Percentiles rank a stretch among this genome's conserved stretches.
These are phyloP conservation scores for Lacanobia wlatinum DNA, from an alignment of 2,888 invertebrate species.

Conservation along the genomic window DNA sequence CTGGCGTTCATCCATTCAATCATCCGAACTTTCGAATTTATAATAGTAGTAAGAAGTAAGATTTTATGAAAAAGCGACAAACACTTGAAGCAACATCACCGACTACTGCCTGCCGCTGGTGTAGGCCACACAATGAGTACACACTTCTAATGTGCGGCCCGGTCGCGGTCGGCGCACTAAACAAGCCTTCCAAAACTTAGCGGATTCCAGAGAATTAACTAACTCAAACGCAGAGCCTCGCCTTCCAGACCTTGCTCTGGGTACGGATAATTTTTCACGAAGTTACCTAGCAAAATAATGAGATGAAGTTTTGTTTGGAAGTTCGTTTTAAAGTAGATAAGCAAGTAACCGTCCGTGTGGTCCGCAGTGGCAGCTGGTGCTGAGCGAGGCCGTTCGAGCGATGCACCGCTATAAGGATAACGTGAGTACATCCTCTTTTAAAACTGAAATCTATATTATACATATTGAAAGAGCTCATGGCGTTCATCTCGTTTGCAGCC, in stretches of 20 bases:
- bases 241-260: neutral
- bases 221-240: too few relatives aligned
- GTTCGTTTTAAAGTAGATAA: neutral
- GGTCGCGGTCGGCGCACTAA: too few relatives aligned
- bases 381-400: neutral
- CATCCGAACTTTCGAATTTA: too few relatives aligned
- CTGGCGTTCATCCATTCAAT: too few relatives aligned
- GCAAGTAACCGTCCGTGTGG: conserved; percentile 8
- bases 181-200: too few relatives aligned
- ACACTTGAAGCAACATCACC: too few relatives aligned
- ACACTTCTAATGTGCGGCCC: too few relatives aligned
- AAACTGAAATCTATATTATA: neutral
- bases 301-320: neutral
- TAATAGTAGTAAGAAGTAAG: too few relatives aligned
- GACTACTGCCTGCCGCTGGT: too few relatives aligned
- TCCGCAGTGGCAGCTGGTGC: conserved; percentile 40
- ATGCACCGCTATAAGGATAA: neutral
- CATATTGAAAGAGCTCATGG: neutral
- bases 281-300: neutral
- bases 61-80: too few relatives aligned
- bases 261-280: neutral
- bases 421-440: conserved; percentile 36
- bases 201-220: too few relatives aligned
- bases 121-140: too few relatives aligned
- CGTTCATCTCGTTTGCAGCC: conserved; percentile 21